Base-by-base conservation (phyloP, 1,140 invertebrate species). In the Drosophila ercepeae region DNA sequence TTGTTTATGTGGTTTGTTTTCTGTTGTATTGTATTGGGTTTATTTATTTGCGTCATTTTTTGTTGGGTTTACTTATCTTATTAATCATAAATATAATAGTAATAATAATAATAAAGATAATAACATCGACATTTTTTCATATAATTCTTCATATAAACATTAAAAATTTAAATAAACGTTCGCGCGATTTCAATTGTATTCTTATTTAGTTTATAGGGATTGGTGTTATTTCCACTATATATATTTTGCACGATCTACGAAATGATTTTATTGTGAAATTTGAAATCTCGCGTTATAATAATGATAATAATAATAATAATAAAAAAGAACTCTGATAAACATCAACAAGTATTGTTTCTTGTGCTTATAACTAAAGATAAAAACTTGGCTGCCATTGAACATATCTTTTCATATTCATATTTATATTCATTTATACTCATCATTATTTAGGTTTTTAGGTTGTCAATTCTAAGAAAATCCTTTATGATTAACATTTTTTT, bases 11-110 rank as follows among this genome's bases (percentile, higher is more conserved):
- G 57, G 52, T 58, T 63, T 68, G 25, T 46, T 29, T 42, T 13
- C 9, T 19, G 16, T 42, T 50, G 53, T 81, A 50, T 72, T 70
- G 59, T 73, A 74, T 67, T 84, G 81, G 58, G 82, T 84, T 77
- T 88, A 83, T 86, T 86, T 86, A 86, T 86, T 88, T 88, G 77
- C 77, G 73, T 86, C 75, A 76, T 86, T 75, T 61, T 57, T 49
- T 25, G 74, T 58, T 32, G 29, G 32, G 55, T 68, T 86, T 76
- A 83, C 79, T 83, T 83, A 84, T 84, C 78, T 81, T 86, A 86
- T 78, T 63, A 67, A 77, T 84, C 81, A 84, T 84, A 84, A 84
- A 86, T 79, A 86, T 84, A 86, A 79, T 86, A 76, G 74, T 84
- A 79, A 79, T 86, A 76, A 76, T 84, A 79, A 84, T 82, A 46